Evolutionary conservation across 2,888 invertebrate genomes (phyloP).

Genomic region (Seira sanloemensis): DNA sequence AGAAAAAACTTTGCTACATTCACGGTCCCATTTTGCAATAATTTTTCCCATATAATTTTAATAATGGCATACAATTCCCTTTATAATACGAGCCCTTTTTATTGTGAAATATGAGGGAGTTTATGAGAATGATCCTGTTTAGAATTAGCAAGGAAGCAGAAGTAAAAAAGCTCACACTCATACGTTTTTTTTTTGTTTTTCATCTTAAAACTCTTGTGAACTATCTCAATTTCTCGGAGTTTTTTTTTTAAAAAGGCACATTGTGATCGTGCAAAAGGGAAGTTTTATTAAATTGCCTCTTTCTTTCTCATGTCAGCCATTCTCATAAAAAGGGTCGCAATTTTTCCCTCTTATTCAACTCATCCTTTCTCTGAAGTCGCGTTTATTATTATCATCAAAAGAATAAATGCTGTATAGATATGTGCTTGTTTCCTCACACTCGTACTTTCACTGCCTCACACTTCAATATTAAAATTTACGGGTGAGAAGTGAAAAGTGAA

Average conservation of each 20-base stretch:
- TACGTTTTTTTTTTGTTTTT: not conserved
- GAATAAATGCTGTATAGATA: not conserved
- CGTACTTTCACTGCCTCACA: not conserved
- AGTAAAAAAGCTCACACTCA: not conserved
- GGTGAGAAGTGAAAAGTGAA: not conserved
- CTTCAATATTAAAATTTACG: conserved; percentile 11
- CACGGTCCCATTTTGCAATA: not conserved
- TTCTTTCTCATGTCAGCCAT: conserved; percentile 38
- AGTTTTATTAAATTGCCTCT: conserved; percentile 64
- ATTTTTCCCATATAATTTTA: conserved; percentile 47
- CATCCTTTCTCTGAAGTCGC: not conserved
- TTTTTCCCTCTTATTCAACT: not conserved
- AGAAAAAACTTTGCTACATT: not conserved
- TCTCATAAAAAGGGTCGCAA: conserved; percentile 45
- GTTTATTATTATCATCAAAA: not conserved
- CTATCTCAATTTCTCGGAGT: conserved; percentile 27
- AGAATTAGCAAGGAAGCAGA: conserved; percentile 48
- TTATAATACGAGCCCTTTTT: conserved; percentile 58
- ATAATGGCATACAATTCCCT: conserved; percentile 51
- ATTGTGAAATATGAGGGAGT: conserved; percentile 58
- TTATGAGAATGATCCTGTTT: conserved; percentile 63
- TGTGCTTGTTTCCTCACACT: not conserved
- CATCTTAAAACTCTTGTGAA: not conserved
- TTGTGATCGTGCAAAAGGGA: conserved; percentile 37
- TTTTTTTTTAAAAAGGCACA: no score